These are phyloP conservation scores for Tanytarsus gracilentus DNA, from an alignment of 2,888 invertebrate species.

Conservation along the genomic window DNA sequence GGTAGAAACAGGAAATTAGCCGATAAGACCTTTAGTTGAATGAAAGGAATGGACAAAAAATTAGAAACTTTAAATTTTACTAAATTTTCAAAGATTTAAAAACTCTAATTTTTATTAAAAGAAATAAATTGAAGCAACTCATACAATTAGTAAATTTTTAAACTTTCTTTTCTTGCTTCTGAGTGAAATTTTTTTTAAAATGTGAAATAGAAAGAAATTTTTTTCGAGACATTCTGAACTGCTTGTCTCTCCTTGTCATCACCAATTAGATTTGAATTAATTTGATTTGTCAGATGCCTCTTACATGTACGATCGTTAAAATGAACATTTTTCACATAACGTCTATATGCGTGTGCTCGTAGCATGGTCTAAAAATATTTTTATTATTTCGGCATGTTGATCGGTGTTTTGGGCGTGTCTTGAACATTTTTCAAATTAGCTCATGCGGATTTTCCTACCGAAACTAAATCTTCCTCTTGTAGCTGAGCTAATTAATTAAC, in stretches of 20 bases:
- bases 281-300: constrained; percentile 23
- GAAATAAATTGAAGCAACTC: neutral
- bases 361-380: constrained; percentile 5
- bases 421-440: neutral
- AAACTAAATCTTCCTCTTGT: neutral
- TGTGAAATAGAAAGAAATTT: neutral
- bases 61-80: too few species aligned
- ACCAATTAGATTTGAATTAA: constrained; percentile 19
- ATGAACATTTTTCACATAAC: too few species aligned
- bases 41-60: too few species aligned
- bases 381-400: neutral
- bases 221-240: too few species aligned
- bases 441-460: neutral
- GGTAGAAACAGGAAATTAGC: too few species aligned
- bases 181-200: neutral
- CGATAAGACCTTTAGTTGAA: too few species aligned
- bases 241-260: constrained; percentile 14
- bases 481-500: neutral
- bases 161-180: too few species aligned
- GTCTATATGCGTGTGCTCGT: too few species aligned
- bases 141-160: neutral
- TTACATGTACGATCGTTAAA: constrained; percentile 13
- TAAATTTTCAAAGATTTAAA: too few species aligned
- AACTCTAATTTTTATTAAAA: neutral
- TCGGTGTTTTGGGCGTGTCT: neutral